Evolutionary conservation across 2,888 invertebrate species (phyloP), one percentile per base, ranked within the genome.

Genomic region (Leptopilina syphax): DNA sequence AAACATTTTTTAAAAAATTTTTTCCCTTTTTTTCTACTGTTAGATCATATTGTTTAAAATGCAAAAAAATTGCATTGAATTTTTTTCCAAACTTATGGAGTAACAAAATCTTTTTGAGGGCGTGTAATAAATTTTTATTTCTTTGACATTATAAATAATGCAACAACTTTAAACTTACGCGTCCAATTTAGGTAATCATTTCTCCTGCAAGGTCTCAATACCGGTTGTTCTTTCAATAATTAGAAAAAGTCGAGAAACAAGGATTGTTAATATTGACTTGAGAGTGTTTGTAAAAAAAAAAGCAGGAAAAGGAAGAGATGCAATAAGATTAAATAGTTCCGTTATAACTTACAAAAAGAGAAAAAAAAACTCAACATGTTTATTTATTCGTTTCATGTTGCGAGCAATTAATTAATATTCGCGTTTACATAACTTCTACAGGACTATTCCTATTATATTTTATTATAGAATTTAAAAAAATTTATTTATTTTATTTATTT

Each of bases 271-370:
- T 27, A 7, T 0, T 24, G 27, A 4, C n/a, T 68, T 24, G 10
- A 12, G 27, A 68, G 68, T 47, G 27, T 50, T 34, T 34, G 34
- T 34, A 34, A 34, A 70, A 50, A 70, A 50, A 54, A 70, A 50
- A 70, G 12, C 70, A 60, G 70, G 70, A 70, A 70, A 70, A 70
- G 70, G 70, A 70, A 70, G 50, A 70, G 50, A 6, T 70, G 50
- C 70, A 50, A 13, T 9, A 2, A 54, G 27, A 70, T 18, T 70
- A 13, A 70, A 50, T 70, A 50, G 50, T 70, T 70, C 70, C 70
- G 70, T 70, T 24, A 70, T 24, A 50, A 27, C 50, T 70, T 70
- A 13, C 54, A 50, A 7, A 44, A 44, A 44, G 1, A 70, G n/a
- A n/a, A 1, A n/a, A 18, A 60, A 13, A 13, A 13, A 12, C 12